phyloP scores from a whole-genome alignment of 2,797 vertebrate species.

The Simalia tracyae region DNA sequence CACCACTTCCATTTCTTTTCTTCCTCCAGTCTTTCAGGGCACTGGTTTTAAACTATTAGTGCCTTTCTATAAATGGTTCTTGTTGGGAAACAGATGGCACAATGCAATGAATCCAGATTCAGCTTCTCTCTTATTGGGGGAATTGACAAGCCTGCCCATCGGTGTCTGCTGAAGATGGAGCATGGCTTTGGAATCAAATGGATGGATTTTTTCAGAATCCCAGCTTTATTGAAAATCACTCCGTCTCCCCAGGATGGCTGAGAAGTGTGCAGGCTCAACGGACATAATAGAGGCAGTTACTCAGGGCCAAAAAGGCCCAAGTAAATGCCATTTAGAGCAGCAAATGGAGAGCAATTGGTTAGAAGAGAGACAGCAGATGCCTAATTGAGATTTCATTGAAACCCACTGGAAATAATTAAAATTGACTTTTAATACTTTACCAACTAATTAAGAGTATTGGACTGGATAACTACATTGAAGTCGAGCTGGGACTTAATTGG shows the following conservation, averaged over 20 bases:
- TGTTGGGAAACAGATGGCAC: neutral
- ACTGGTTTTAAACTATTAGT: neutral
- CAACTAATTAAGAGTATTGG: conserved; percentile 68
- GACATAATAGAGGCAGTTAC: no score
- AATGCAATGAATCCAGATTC: neutral
- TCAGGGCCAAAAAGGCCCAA: neutral
- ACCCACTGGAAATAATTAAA: conserved; percentile 67
- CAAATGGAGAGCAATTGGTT: accelerated
- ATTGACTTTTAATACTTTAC: conserved; percentile 66
- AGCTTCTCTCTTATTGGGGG: neutral
- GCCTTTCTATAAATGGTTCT: neutral
- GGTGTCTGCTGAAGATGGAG: neutral
- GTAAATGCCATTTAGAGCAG: accelerated
- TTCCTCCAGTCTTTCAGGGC: neutral
- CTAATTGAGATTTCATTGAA: conserved; percentile 64
- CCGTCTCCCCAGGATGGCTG: accelerated
- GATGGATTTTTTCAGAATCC: neutral
- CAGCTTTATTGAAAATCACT: neutral
- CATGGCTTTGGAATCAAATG: neutral
- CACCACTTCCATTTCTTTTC: no score
- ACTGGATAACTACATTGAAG: conserved; percentile 59
- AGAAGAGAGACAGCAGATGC: neutral
- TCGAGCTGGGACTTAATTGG: conserved; percentile 62
- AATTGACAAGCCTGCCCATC: neutral
- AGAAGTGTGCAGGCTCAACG: neutral